These are phyloP conservation scores for Gasterosteus nipponicus DNA, from an alignment of 2,113 vertebrate genomes.

Conservation along the genomic window DNA sequence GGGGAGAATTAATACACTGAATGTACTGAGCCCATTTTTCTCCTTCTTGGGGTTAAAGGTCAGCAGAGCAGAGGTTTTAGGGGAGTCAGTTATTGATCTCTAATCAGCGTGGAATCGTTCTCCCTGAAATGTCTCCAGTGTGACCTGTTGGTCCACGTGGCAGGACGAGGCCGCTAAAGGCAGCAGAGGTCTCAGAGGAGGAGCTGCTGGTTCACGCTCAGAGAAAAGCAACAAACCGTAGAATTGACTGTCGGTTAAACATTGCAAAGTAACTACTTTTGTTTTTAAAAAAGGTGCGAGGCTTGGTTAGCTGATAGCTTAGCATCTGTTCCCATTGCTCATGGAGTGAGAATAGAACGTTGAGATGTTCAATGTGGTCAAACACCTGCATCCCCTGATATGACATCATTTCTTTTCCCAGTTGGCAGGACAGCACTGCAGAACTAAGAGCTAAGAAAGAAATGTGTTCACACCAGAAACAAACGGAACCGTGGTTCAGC, in stretches of 20 bases:
- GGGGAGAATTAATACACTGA: constrained; percentile 19
- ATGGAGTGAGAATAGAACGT: background rate
- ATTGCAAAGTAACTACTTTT: background rate
- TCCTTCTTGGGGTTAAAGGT: constrained; percentile 43
- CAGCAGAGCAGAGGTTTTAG: constrained; percentile 15
- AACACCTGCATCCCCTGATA: background rate
- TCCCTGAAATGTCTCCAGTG: background rate
- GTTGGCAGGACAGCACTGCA: no score
- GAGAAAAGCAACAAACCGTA: background rate
- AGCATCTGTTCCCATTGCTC: background rate
- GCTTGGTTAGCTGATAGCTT: background rate
- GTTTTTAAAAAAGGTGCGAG: no score
- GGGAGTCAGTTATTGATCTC: background rate
- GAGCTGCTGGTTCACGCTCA: background rate
- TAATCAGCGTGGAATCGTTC: background rate
- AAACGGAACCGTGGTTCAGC: no score
- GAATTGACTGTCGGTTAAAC: background rate
- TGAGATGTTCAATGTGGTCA: background rate
- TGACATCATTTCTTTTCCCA: no score
- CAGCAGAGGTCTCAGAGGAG: constrained; percentile 1
- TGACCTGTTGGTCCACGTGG: background rate
- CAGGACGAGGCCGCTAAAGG: background rate
- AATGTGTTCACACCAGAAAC: no score
- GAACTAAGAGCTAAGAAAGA: no score
- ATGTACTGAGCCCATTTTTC: constrained; percentile 50